Evolutionary conservation across 2,797 vertebrate genomes (phyloP), one percentile per base, ranked within the genome.

Genomic region (Oreochromis mossambicus): DNA sequence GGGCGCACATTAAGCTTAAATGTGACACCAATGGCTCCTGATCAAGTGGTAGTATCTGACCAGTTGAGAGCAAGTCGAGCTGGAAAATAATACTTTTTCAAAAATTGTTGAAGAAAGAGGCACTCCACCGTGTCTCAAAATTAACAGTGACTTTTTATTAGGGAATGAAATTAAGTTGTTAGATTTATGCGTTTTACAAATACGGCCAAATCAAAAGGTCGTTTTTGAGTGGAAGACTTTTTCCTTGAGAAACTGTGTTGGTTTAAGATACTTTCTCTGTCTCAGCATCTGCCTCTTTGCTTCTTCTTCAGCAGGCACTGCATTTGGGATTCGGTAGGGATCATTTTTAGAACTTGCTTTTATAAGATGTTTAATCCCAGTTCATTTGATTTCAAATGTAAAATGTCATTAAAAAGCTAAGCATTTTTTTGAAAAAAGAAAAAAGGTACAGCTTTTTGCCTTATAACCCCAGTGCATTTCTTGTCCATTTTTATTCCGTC

Each of bases 301-400:
- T 88, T 88, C 63, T 80, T 86, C 86, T 86, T 83, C 61, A 54
- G 78, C 66, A 24, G 83, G 83, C 63, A 63, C 32, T 73, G n/a
- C 78, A 84, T 76, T 15, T 63, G 87, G 56, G 58, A 85, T 81
- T 78, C 63, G 5, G 41, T 24, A 55, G 75, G 29, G 13, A 78
- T 84, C 52, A 38, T 12, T 54, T 87, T 66, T 75, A 55, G 29
- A 24, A 70, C 4, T 50, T 48, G 9, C 4, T 78, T 77, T 87
- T 81, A 80, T 32, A 41, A 32, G 26, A 81, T 41, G 5, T 75
- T 81, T 58, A 81, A 85, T 76, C 43, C 41, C 21, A 77, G 43
- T 73, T 84, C 15, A 8, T 6, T 55, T 4, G 2, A 8, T 85
- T 77, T 79, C 1, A 83, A 77, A 13, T 26, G 19, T 55, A 19